Base-by-base conservation (phyloP, 2,888 invertebrate genomes). In the Eupithecia abbreviata region DNA sequence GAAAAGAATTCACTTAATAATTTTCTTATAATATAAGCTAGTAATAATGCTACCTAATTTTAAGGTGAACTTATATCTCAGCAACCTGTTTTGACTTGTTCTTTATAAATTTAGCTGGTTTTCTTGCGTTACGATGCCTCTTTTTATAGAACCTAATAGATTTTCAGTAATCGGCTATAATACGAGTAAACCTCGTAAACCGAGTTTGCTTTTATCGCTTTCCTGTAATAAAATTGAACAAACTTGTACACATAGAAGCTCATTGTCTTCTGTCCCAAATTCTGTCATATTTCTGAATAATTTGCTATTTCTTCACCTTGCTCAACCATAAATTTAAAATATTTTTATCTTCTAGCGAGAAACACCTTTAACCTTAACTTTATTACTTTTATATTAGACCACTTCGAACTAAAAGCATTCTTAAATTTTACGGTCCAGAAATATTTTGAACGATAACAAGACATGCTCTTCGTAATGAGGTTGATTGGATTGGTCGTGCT, bases 171-270 rank as follows among this genome's bases (percentile, higher is more conserved):
- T 87, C 87, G 87, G 84, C 87, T 85, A 88, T 88, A 87, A 88
- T 85, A 85, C 30, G 30, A 30, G 30, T 30, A 6, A 86, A 79
- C 82, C 84, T 85, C 86, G 84, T 89, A 87, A 90, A 90, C 82
- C 12, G 66, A 85, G 89, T 90, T 85, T 86, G 83, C 85, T 83
- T 81, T 86, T 89, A 88, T 88, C 87, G 89, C 85, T 89, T 87
- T 87, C 88, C 90, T 80, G 82, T 84, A 84, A 83, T 85, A 82
- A 87, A 85, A 84, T 84, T 86, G 85, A 81, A 86, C 86, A 87
- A 76, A 72, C 47, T 47, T 55, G 72, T 62, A 67, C 58, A 58
- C 65, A 75, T 51, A 69, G 15, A 65, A 69, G n/a, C 66, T 62
- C 62, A 62, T 18, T 66, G 66, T 66, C 42, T 42, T 66, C 7